Percentiles rank a stretch among this genome's conserved stretches.
Conservation (phyloP, 35 echinoderm and acorn worm genomes). For the Eucidaris tribuloides region DNA sequence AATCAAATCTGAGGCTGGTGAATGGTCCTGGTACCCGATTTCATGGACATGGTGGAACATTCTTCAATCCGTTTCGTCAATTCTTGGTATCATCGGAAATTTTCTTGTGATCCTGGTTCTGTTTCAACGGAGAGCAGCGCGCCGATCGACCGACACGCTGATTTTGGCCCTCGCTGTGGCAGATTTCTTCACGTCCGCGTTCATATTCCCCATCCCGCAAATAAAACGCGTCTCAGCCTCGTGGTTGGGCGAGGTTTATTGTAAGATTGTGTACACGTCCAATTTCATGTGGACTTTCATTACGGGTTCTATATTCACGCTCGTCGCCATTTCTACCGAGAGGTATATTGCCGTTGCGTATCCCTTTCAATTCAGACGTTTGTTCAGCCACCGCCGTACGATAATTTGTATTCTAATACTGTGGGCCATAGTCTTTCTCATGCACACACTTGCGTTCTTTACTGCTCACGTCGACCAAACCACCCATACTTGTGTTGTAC, state of each 20-base stretch:
- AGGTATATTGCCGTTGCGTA: slow-evolving; percentile 59
- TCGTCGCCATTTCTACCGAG: slow-evolving; percentile 62
- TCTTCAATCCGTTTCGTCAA: not conserved
- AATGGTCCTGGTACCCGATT: not conserved
- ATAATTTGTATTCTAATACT: slow-evolving; percentile 7
- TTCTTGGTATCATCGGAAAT: slow-evolving; percentile 10
- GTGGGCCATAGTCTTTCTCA: too few relatives aligned
- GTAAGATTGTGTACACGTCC: slow-evolving; percentile 53
- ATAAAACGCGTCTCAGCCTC: not conserved
- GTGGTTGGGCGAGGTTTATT: slow-evolving; percentile 60
- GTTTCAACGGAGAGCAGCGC: not conserved
- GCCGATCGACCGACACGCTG: slow-evolving; percentile 6
- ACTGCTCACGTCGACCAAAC: too few relatives aligned
- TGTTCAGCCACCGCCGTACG: slow-evolving; percentile 26
- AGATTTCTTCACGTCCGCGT: slow-evolving; percentile 24
- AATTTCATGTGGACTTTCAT: slow-evolving; percentile 59
- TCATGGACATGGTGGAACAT: slow-evolving; percentile 12
- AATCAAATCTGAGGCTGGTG: too few relatives aligned
- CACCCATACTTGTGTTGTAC: too few relatives aligned
- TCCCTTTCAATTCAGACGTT: slow-evolving; percentile 44
- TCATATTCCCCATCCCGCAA: slow-evolving; percentile 6
- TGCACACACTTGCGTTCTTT: too few relatives aligned
- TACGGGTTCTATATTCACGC: slow-evolving; percentile 48
- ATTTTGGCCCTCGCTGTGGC: slow-evolving; percentile 19
- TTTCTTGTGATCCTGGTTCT: slow-evolving; percentile 6